Base-by-base conservation (phyloP, 2,888 invertebrate genomes). In the Venusia cambrica region DNA sequence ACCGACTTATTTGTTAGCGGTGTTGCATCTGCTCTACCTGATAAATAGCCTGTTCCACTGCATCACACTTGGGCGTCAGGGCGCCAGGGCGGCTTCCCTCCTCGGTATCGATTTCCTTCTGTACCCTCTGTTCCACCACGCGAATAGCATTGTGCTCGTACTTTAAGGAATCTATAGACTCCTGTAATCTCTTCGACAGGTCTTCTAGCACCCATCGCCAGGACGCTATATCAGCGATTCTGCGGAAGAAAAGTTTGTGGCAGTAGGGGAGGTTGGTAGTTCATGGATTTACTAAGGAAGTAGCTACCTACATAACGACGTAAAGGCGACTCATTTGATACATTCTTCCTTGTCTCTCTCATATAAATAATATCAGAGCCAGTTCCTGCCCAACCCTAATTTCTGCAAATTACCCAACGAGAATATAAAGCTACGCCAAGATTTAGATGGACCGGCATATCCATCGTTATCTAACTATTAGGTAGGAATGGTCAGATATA, bases 131-230 rank as follows among this genome's bases (percentile, higher is more conserved):
- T 0, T 71, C 52, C 1, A 85, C 76, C 2, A 80, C 80, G 3
- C 57, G 42, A 0, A 84, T 39, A 2, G 84, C 78, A 1, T 77
- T 69, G 16, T 68, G 67, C 38, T 87, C 85, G 18, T 87, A 63
- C 3, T 58, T 51, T 0, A 87, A 55, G 1, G 69, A 55, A 0
- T 22, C 54, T 5, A 70, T 54, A 0, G 72, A 69, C 4, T 83
- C 81, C 1, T 64, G 59, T 1, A 87, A 47, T 1, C 85, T 73
- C 38, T 72, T 74, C 0, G 61, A 55, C 1, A 87, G 54, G 35
- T 87, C 85, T 34, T 72, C 58, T 0, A 85, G 50, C 0, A 85
- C 80, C 85, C 85, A 85, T 2, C 67, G 70, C 85, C 85, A 87
- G 3, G 83, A 80, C 1, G 68, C 60, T 32, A 87, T 68, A 11